Conservation (phyloP, 2,797 vertebrate genomes). For the Periparus ater region DNA sequence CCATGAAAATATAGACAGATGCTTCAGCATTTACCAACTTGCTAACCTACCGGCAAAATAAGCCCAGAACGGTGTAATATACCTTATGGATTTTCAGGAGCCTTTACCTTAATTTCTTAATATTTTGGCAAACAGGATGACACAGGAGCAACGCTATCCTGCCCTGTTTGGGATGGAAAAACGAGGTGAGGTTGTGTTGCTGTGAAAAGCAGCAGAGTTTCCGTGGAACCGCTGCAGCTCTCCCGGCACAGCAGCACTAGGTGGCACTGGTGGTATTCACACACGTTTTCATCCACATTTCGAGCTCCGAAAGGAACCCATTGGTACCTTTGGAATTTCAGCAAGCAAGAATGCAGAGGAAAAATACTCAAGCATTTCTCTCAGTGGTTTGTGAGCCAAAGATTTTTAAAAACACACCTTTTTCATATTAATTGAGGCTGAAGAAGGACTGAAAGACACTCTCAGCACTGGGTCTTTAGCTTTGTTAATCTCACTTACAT, state of each 20-base stretch:
- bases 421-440: not conserved
- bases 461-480: not conserved
- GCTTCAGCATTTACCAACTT: not conserved
- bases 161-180: not conserved
- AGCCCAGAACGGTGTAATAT: not conserved
- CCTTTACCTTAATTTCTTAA: not conserved
- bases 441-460: not conserved
- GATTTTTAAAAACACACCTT: not conserved
- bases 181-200: accelerated
- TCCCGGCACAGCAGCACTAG: constrained; percentile 33
- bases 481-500: constrained; percentile 3
- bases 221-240: accelerated
- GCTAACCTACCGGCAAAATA: not conserved
- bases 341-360: constrained; percentile 17
- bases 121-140: not conserved
- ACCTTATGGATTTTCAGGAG: not conserved
- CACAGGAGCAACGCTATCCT: not conserved
- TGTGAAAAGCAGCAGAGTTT: not conserved
- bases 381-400: constrained; percentile 15
- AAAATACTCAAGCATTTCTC: constrained; percentile 58
- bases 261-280: constrained; percentile 71
- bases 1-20: not conserved
- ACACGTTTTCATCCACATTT: not conserved
- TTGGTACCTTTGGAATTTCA: constrained; percentile 7
- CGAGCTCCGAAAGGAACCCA: not conserved